phyloP scores from a whole-genome alignment of 2,797 vertebrate species.

The Myripristis jacobus region DNA sequence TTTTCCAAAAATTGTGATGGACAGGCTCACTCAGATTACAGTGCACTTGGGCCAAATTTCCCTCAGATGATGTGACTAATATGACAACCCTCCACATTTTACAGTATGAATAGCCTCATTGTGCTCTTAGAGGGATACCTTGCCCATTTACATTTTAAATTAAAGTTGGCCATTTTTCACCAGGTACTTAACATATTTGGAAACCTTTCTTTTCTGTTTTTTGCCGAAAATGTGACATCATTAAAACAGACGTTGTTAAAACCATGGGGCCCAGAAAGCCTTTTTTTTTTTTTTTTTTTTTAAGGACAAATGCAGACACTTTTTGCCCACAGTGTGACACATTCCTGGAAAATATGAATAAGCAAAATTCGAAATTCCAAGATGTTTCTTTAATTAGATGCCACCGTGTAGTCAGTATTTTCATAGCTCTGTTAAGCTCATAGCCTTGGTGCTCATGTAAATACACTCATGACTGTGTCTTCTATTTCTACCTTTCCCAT shows the following conservation, averaged over 20 bases:
- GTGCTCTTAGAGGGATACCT: conserved; percentile 9
- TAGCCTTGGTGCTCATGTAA: not conserved
- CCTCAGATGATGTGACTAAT: conserved; percentile 5
- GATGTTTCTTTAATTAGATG: not conserved
- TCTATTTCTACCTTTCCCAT: conserved; percentile 6
- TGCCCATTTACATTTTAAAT: conserved; percentile 28
- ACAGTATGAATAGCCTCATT: conserved; percentile 23
- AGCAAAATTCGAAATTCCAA: not conserved
- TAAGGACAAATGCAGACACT: not conserved
- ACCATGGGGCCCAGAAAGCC: not conserved
- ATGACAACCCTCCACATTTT: conserved; percentile 9
- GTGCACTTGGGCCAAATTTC: conserved; percentile 15
- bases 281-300: no score
- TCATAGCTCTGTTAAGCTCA: conserved; percentile 2
- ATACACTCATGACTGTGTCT: not conserved
- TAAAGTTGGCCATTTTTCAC: conserved; percentile 3
- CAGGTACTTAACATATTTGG: no score
- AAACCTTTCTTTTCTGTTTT: no score
- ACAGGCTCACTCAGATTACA: not conserved
- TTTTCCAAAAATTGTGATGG: not conserved
- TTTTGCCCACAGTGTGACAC: not conserved
- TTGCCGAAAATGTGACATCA: conserved; percentile 16
- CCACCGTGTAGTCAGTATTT: no score
- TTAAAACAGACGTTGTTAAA: no score
- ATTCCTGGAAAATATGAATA: not conserved